These are phyloP conservation scores for Caenorhabditis doughertyi DNA, from an alignment of 2,888 invertebrate species.

Conservation along the genomic window DNA sequence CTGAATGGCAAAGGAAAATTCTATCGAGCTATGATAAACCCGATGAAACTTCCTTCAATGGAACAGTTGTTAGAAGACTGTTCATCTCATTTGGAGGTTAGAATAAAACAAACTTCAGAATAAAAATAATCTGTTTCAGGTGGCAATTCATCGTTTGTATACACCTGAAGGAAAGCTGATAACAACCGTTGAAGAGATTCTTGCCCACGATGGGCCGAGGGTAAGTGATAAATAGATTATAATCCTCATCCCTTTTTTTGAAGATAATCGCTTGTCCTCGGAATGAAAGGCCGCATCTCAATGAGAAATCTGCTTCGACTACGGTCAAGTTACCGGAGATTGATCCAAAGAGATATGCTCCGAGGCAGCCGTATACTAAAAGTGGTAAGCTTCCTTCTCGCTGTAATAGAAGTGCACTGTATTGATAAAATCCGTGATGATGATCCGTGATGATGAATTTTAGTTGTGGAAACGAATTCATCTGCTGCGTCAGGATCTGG, in stretches of 20 bases:
- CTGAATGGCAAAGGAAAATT: slow-evolving; percentile 78
- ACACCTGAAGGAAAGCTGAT: slow-evolving; percentile 75
- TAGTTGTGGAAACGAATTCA: neutral
- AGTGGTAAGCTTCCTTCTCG: too few relatives aligned
- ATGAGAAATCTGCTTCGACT: slow-evolving; percentile 18
- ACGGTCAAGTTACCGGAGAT: slow-evolving; percentile 63
- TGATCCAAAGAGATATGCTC: slow-evolving; percentile 62
- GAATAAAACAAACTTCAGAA: neutral
- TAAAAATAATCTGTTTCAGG: slow-evolving; percentile 19
- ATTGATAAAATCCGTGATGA: too few relatives aligned
- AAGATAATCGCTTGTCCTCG: slow-evolving; percentile 79
- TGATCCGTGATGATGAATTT: neutral
- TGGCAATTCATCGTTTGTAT: slow-evolving; percentile 77
- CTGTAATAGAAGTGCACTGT: too few relatives aligned
- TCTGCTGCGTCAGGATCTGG: neutral
- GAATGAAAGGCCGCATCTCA: slow-evolving; percentile 72
- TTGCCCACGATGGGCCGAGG: slow-evolving; percentile 67
- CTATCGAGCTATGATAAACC: slow-evolving; percentile 77
- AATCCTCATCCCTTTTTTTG: neutral
- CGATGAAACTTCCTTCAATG: slow-evolving; percentile 71
- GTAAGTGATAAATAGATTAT: slow-evolving; percentile 21
- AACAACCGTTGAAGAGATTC: slow-evolving; percentile 69
- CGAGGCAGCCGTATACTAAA: slow-evolving; percentile 19
- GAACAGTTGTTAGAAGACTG: slow-evolving; percentile 76
- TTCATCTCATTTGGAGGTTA: slow-evolving; percentile 20